Evolutionary conservation across 2,797 vertebrate species (phyloP), one percentile per base, ranked within the genome.

Genomic region (Peromyscus aztecus): DNA sequence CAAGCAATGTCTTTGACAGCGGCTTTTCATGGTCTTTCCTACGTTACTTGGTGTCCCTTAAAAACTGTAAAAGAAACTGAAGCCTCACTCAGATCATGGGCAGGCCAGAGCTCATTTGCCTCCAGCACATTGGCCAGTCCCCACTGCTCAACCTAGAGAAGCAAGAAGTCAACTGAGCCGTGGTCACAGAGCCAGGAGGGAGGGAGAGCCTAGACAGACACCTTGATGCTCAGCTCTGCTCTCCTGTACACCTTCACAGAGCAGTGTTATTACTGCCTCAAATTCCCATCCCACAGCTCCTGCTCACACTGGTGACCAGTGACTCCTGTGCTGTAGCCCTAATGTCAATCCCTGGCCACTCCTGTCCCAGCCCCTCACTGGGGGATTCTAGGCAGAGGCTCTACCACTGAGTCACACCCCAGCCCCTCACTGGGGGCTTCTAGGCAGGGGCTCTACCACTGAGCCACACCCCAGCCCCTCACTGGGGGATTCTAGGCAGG

Each of bases 1-100:
- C 0, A 3, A 46, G 49, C 23, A 76, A 10, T 10, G 0, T n/a
- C 46, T 59, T 23, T 5, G 0, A 24, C 31, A 34, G 55, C 0
- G 3, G 8, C 43, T n/a, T 19, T 34, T n/a, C 61, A 0, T 0
- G 0, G 46, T 49, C 16, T 23, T 37, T 16, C 31, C 59, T 10
- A 0, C 0, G 4, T 49, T 6, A 10, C 46, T 83, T 11, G 49
- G 27, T 14, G 31, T 19, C 46, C 46, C 1, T 23, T 29, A 55
- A 43, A 55, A 43, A 85, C 69, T 4, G 43, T 78, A 23, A 31
- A 37, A 57, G 37, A 90, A 31, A 81, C 76, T 13, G 76, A 91
- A 63, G 27, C 34, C 21, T 27, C 0, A 6, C 7, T 29, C 43
- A 0, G 11, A 27, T n/a, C 63, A 31, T 14, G 6, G 19, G 37